phyloP scores from a whole-genome alignment of 2,797 vertebrate species.

The Monodelphis domestica region DNA sequence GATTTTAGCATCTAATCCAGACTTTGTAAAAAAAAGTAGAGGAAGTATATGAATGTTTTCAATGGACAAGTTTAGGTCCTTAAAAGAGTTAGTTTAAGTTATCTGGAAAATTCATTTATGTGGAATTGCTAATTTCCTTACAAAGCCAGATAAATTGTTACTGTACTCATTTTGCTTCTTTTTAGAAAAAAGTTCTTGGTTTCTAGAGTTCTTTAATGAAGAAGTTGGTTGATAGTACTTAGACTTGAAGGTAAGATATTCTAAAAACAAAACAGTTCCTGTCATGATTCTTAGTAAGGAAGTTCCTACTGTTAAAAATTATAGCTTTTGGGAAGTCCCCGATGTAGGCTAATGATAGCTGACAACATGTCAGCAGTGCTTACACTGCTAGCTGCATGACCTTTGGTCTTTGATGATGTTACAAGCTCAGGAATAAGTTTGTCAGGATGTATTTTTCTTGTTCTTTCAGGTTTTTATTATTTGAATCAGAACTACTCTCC shows the following conservation, averaged over 20 bases:
- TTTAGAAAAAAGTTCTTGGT: neutral
- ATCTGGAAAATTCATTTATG: neutral
- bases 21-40: neutral
- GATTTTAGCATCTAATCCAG: neutral
- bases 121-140: constrained; percentile 12
- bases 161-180: neutral
- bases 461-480: constrained; percentile 24
- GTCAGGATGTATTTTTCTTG: constrained; percentile 12
- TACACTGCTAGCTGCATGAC: neutral
- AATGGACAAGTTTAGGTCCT: neutral
- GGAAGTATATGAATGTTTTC: constrained; percentile 9
- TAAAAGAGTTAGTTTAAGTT: neutral
- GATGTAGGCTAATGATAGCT: neutral
- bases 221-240: neutral
- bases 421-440: neutral
- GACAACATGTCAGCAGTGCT: neutral
- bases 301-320: constrained; percentile 3
- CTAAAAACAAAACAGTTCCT: neutral
- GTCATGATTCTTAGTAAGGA: neutral
- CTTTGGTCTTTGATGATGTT: neutral
- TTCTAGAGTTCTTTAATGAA: constrained; percentile 13
- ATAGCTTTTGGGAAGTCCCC: neutral
- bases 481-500: constrained; percentile 34
- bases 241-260: constrained; percentile 10
- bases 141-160: constrained; percentile 22